Evolutionary conservation across 1,140 invertebrate genomes (phyloP).

Genomic region (Diorhabda elongata): DNA sequence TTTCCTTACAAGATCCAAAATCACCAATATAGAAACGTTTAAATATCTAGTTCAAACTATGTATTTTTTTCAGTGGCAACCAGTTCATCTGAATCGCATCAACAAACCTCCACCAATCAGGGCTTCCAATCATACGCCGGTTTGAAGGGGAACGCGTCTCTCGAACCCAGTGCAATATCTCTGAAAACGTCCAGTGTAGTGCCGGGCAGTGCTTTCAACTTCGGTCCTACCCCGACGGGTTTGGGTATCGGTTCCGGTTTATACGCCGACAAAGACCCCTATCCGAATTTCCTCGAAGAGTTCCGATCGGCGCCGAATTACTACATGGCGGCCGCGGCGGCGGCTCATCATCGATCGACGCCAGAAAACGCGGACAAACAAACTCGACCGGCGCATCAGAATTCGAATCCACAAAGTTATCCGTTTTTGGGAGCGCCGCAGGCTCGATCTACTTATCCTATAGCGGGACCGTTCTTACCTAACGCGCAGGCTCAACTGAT

Average conservation of each 20-base stretch:
- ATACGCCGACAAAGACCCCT: slow-evolving; percentile 55
- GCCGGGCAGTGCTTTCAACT: slow-evolving; percentile 66
- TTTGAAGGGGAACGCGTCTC: slow-evolving; percentile 46
- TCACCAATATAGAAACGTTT: too few relatives aligned
- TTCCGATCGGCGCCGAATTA: slow-evolving; percentile 54
- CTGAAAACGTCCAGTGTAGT: slow-evolving; percentile 59
- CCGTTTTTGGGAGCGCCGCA: slow-evolving; percentile 54
- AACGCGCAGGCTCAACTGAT: slow-evolving; percentile 43
- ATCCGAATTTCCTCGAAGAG: slow-evolving; percentile 60
- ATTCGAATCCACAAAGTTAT: slow-evolving; percentile 26
- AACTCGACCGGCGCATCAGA: slow-evolving; percentile 44
- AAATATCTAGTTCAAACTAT: background rate
- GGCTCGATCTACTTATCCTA: slow-evolving; percentile 52
- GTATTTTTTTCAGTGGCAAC: slow-evolving; percentile 1
- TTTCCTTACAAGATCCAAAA: too few relatives aligned
- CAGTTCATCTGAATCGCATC: slow-evolving; percentile 1
- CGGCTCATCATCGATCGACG: slow-evolving; percentile 32
- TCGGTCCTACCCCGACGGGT: slow-evolving; percentile 55
- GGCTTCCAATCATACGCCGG: slow-evolving; percentile 55
- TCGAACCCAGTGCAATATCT: slow-evolving; percentile 54
- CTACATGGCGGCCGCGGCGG: slow-evolving; percentile 54
- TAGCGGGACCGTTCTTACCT: slow-evolving; percentile 50
- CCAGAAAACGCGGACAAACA: slow-evolving; percentile 46
- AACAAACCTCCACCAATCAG: slow-evolving; percentile 36
- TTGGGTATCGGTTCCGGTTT: slow-evolving; percentile 47